phyloP scores from a whole-genome alignment of 2,113 vertebrate genomes.

The Lagopus muta region DNA sequence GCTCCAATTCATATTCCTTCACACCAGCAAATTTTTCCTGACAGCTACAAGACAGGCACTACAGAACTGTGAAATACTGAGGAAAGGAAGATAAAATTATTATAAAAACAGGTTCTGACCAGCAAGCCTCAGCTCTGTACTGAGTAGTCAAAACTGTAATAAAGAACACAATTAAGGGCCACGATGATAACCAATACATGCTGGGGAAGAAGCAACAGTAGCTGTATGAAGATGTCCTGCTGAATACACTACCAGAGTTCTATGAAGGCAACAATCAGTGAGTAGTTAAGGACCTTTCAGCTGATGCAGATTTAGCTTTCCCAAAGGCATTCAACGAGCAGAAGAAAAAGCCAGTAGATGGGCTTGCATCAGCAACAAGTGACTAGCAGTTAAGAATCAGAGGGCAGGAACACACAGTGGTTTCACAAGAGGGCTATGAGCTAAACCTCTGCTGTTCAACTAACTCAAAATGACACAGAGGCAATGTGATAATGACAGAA shows the following conservation, averaged over 20 bases:
- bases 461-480: not conserved
- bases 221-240: not conserved
- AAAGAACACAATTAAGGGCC: not conserved
- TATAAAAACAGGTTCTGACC: not conserved
- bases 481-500: not conserved
- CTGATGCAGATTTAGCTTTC: not conserved
- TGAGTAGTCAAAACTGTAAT: not conserved
- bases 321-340: not conserved
- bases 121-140: not conserved
- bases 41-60: constrained; percentile 19
- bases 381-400: constrained; percentile 25
- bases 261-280: not conserved
- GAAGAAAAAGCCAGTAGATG: not conserved
- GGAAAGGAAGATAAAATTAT: not conserved
- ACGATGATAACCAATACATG: not conserved
- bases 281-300: not conserved
- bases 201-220: not conserved
- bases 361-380: not conserved
- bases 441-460: not conserved
- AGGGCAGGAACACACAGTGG: not conserved
- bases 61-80: not conserved
- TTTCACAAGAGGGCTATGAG: not conserved
- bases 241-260: not conserved
- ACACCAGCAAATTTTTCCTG: constrained; percentile 19
- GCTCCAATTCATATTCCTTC: not conserved